A percentile compares a stretch with the other conserved stretches of the same genome.
Evolutionary conservation across 2,888 invertebrate species (phyloP).

Genomic region (Lycophotia porphyrea): DNA sequence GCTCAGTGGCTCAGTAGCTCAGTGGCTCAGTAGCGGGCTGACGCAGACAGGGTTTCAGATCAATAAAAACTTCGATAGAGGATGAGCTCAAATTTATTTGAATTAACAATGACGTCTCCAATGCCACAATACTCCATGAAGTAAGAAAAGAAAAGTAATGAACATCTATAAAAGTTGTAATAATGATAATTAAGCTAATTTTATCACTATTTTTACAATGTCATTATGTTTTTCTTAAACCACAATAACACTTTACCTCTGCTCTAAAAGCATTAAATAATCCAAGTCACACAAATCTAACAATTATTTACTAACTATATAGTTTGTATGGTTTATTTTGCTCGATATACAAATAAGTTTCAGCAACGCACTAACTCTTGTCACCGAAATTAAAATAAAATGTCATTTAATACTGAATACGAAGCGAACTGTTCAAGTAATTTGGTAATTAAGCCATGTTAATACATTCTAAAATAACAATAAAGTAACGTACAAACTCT

Average conservation of each 20-base stretch:
- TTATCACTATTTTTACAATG: conserved; percentile 90
- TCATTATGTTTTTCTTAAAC: conserved; percentile 90
- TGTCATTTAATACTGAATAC: conserved; percentile 88
- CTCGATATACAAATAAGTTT: conserved; percentile 89
- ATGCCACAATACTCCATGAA: conserved; percentile 90
- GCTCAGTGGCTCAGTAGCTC: conserved; percentile 14
- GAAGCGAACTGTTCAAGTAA: conserved; percentile 86
- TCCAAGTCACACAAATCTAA: conserved; percentile 90
- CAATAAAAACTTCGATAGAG: conserved; percentile 88
- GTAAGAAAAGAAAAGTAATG: conserved; percentile 89
- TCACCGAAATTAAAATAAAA: conserved; percentile 81
- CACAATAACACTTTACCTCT: conserved; percentile 89
- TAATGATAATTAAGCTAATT: conserved; percentile 90
- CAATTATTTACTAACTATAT: conserved; percentile 90
- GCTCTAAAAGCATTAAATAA: conserved; percentile 90
- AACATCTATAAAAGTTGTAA: conserved; percentile 91
- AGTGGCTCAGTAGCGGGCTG: conserved; percentile 42
- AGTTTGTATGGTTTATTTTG: conserved; percentile 89
- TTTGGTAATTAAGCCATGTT: conserved; percentile 89
- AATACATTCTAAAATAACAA: conserved; percentile 81
- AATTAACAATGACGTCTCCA: conserved; percentile 90
- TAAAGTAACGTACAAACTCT: conserved; percentile 81
- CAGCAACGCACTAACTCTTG: conserved; percentile 81
- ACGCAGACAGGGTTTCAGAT: conserved; percentile 73
- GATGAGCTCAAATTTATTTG: conserved; percentile 90